Percentiles rank a stretch among this genome's conserved stretches.
Evolutionary conservation across 2,797 vertebrate species (phyloP).

Genomic region (Amphiprion clarkii): DNA sequence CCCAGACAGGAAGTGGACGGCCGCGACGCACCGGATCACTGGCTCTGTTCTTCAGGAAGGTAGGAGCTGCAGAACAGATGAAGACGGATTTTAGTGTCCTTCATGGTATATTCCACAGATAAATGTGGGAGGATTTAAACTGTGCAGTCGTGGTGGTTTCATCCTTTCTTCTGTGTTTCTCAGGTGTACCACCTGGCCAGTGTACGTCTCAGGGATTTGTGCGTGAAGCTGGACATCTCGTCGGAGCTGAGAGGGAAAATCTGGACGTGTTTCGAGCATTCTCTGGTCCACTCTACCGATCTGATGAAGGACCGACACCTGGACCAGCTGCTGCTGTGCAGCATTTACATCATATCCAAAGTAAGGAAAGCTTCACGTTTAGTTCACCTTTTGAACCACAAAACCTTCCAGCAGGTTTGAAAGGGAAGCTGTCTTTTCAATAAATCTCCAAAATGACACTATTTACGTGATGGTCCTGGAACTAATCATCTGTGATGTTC

Average conservation of each 20-base stretch:
- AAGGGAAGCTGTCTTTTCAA: too few relatives aligned
- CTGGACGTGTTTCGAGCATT: constrained; percentile 97
- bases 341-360: constrained; percentile 95
- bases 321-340: constrained; percentile 96
- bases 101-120: too few relatives aligned
- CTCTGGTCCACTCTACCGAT: constrained; percentile 90
- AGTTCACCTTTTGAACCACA: too few relatives aligned
- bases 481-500: too few relatives aligned
- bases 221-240: constrained; percentile 92
- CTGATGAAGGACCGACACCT: constrained; percentile 95
- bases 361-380: constrained; percentile 63
- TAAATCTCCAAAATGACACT: too few relatives aligned
- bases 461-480: too few relatives aligned
- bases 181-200: constrained; percentile 98
- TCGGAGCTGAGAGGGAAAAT: constrained; percentile 93
- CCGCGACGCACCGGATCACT: constrained; percentile 93
- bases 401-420: background rate
- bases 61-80: constrained; percentile 44
- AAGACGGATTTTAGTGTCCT: background rate
- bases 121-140: too few relatives aligned
- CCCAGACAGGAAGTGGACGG: constrained; percentile 70
- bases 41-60: constrained; percentile 97
- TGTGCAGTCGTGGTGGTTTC: background rate
- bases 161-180: background rate
- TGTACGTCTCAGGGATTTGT: constrained; percentile 94